Conservation (phyloP, 2,113 vertebrate species). For the Oncorhynchus kisutch region DNA sequence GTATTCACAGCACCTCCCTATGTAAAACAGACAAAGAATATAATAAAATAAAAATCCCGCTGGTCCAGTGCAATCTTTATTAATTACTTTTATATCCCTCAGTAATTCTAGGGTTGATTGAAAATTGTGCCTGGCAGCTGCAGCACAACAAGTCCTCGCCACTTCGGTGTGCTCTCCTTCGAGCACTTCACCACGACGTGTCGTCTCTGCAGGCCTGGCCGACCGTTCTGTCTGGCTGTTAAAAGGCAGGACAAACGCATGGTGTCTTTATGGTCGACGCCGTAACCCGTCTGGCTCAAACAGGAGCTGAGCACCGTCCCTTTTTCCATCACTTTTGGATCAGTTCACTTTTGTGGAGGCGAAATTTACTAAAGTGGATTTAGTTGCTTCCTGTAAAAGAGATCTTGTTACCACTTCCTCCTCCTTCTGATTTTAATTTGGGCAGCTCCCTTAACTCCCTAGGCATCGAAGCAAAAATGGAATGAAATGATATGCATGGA, state of each 20-base stretch:
- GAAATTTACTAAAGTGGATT: not conserved
- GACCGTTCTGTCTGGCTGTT: not conserved
- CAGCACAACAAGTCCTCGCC: conserved; percentile 20
- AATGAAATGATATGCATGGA: not conserved
- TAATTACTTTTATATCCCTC: conserved; percentile 46
- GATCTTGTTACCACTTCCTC: not conserved
- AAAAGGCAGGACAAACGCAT: not conserved
- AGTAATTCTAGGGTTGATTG: conserved; percentile 43
- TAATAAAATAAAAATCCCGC: not conserved
- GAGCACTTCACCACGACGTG: not conserved
- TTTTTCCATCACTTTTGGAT: not conserved
- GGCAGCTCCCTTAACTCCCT: not conserved
- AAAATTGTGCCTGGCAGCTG: conserved; percentile 43
- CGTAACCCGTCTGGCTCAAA: not conserved
- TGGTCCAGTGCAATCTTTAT: conserved; percentile 27
- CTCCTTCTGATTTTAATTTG: not conserved
- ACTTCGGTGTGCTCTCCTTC: not conserved
- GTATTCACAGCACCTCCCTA: not conserved
- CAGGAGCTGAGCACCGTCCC: not conserved
- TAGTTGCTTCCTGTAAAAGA: not conserved
- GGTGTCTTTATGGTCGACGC: not conserved
- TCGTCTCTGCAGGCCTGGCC: not conserved
- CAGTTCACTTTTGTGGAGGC: not conserved
- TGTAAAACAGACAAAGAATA: not conserved
- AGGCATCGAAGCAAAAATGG: not conserved